Evolutionary conservation across 2,113 vertebrate genomes (phyloP).

Genomic region (Semnornis frantzii): DNA sequence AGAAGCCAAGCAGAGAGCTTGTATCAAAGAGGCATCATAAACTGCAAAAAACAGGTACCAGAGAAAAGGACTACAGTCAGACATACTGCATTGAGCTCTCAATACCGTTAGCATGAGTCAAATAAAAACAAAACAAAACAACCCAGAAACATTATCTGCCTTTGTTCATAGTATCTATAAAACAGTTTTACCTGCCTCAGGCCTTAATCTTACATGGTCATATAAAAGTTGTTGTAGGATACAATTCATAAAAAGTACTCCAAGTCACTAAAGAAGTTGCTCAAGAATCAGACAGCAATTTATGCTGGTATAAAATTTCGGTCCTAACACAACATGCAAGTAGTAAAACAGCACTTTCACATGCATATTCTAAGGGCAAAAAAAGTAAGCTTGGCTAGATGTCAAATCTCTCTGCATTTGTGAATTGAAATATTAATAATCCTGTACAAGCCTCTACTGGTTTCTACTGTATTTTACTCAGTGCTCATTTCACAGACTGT

Average conservation of each 20-base stretch:
- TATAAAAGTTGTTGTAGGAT: not conserved
- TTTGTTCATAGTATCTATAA: not conserved
- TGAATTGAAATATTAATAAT: not conserved
- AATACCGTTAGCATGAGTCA: not conserved
- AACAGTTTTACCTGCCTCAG: not conserved
- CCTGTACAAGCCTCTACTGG: not conserved
- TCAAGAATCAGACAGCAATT: not conserved
- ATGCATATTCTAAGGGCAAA: not conserved
- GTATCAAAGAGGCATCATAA: not conserved
- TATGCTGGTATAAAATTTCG: not conserved
- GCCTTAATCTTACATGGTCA: not conserved
- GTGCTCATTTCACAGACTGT: not conserved
- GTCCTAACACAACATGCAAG: not conserved
- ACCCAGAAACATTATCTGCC: not conserved
- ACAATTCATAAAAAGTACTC: not conserved
- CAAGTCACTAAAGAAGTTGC: not conserved
- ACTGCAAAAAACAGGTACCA: not conserved
- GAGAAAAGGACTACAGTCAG: not conserved
- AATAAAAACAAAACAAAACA: not conserved
- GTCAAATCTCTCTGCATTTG: not conserved
- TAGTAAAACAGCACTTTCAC: slow-evolving; percentile 1
- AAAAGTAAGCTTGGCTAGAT: slow-evolving; percentile 18
- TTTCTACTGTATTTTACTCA: not conserved
- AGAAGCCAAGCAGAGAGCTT: not conserved
- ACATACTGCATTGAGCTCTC: not conserved